phyloP scores from a whole-genome alignment of 2,888 invertebrate genomes.

The Polia nebulosa region DNA sequence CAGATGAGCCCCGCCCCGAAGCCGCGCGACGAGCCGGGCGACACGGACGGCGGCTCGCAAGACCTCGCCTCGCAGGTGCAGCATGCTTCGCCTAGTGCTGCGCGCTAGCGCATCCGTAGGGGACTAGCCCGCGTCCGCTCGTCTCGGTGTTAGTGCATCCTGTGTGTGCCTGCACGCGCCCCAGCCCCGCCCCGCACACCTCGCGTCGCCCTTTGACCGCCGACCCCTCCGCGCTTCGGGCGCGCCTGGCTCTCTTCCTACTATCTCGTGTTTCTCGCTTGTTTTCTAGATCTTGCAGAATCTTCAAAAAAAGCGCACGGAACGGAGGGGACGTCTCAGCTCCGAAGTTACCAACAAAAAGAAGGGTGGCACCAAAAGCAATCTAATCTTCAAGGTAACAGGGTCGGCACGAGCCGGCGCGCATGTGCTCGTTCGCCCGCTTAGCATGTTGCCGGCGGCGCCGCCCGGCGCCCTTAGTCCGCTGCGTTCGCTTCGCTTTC shows the following conservation, averaged over 20 bases:
- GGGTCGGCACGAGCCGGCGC: constrained; percentile 91
- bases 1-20: constrained; percentile 90
- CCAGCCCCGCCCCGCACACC: constrained; percentile 79
- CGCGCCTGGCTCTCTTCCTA: constrained; percentile 92
- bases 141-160: constrained; percentile 89
- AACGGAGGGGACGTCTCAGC: constrained; percentile 99
- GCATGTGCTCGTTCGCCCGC: constrained; percentile 91
- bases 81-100: constrained; percentile 77
- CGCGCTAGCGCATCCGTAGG: constrained; percentile 82
- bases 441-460: constrained; percentile 89
- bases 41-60: constrained; percentile 85
- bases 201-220: constrained; percentile 81
- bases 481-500: constrained; percentile 89
- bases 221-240: constrained; percentile 83
- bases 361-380: constrained; percentile 99
- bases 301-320: constrained; percentile 99
- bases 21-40: constrained; percentile 87
- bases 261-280: constrained; percentile 97
- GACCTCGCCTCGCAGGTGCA: constrained; percentile 89
- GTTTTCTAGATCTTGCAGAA: constrained; percentile 99
- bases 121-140: constrained; percentile 86
- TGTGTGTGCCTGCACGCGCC: constrained; percentile 82
- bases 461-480: constrained; percentile 88
- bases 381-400: constrained; percentile 99
- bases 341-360: constrained; percentile 97